Evolutionary conservation across 2,888 invertebrate species (phyloP).

Genomic region (Chironomus tentans): DNA sequence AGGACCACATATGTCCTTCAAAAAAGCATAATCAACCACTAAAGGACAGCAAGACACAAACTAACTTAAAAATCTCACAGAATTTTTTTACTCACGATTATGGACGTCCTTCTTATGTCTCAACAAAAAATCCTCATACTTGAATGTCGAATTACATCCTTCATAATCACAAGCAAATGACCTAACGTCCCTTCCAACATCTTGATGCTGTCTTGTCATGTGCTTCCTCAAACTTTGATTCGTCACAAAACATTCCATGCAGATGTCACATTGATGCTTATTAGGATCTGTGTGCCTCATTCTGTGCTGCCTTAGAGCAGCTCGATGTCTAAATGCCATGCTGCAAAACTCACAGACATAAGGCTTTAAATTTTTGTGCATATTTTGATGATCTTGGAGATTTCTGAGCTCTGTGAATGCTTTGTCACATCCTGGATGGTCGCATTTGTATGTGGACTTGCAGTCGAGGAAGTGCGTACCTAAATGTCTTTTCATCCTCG

Average conservation of each 20-base stretch:
- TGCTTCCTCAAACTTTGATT: not conserved
- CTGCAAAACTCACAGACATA: not conserved
- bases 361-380: not conserved
- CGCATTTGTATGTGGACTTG: not conserved
- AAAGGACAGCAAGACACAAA: too few relatives aligned
- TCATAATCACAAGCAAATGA: constrained; percentile 8
- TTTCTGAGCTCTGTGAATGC: not conserved
- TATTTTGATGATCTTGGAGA: constrained; percentile 1
- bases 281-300: not conserved
- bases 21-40: too few relatives aligned
- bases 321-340: not conserved
- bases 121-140: not conserved
- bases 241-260: not conserved
- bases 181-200: not conserved
- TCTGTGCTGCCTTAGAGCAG: not conserved
- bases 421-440: not conserved
- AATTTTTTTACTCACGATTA: constrained; percentile 1
- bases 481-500: not conserved
- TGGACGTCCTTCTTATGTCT: not conserved
- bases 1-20: too few relatives aligned
- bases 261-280: not conserved
- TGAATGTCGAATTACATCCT: constrained; percentile 3
- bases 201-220: not conserved
- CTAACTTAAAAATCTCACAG: too few relatives aligned
- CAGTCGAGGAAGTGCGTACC: not conserved